Evolutionary conservation across 2,113 vertebrate species (phyloP), one percentile per base, ranked within the genome.

Genomic region (Zingel zingel): DNA sequence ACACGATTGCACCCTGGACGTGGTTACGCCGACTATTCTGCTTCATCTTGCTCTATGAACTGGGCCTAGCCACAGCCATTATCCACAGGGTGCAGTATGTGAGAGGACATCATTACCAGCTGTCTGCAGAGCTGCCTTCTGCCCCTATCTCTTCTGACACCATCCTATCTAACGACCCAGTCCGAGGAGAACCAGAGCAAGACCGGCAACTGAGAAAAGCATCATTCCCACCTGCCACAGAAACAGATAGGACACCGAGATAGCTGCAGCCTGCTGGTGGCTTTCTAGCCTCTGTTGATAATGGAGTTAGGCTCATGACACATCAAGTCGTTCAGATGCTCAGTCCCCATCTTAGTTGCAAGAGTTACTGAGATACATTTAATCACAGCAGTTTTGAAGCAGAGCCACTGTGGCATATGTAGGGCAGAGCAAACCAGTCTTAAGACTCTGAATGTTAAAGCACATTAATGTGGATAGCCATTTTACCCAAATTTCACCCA

Each of bases 161-260:
- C 76, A 70, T 76, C 74, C 87, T 71, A 91, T 92, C 88, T 89
- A 78, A 76, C 65, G 16, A 81, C 78, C 66, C 43, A 9, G 77
- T 64, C 81, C 43, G 43, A 80, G 63, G 79, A 92, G 86, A 82
- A 82, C 78, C 77, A 19, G 65, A 23, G 79, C 68, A 36, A 39
- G 74, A 66, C 77, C n/a, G n/a, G 77, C 56, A 67, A 71, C 89
- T 85, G 93, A 89, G 90, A 95, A 93, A 80, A 93, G 92, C 75
- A 87, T 95, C 91, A 94, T 95, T 95, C 92, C 91, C 94, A 94
- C 92, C 93, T 94, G 92, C 89, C 94, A 94, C 83, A 87, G 83
- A 81, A 82, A 86, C 84, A 90, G 92, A 95, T 95, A 86, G 90
- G 86, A 91, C 82, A 81, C 43, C 21, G 16, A 88, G 91, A 92